Percentiles rank a stretch among this genome's conserved stretches.
Conservation (phyloP, 2,888 invertebrate species). For the Trissolcus japonicus region DNA sequence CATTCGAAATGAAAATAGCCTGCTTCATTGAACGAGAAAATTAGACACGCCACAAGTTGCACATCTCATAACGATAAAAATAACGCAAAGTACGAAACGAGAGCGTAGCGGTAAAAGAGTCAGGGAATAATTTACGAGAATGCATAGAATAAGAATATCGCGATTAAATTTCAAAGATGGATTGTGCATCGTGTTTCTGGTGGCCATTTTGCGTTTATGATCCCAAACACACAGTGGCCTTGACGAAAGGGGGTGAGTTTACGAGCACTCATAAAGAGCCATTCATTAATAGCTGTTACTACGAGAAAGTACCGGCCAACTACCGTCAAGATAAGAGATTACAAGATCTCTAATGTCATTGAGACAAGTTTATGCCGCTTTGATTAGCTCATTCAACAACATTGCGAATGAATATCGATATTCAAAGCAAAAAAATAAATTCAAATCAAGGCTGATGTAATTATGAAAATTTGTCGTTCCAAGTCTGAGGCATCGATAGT, state of each 20-base stretch:
- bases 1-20: too few relatives aligned
- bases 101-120: constrained; percentile 33
- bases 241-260: constrained; percentile 67
- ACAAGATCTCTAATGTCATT: constrained; percentile 59
- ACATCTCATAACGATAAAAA: constrained; percentile 14
- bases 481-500: too few relatives aligned
- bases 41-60: constrained; percentile 12
- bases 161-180: constrained; percentile 55
- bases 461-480: too few relatives aligned
- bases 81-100: constrained; percentile 10
- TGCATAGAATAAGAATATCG: constrained; percentile 51
- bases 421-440: constrained; percentile 43
- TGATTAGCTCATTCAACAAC: constrained; percentile 67
- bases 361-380: constrained; percentile 69
- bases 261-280: constrained; percentile 66
- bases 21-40: too few relatives aligned
- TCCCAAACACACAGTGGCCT: constrained; percentile 38
- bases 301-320: constrained; percentile 54
- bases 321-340: constrained; percentile 58
- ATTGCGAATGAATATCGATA: constrained; percentile 58
- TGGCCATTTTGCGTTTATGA: constrained; percentile 54
- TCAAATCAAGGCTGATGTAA: constrained; percentile 16
- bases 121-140: constrained; percentile 48
- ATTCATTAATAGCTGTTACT: constrained; percentile 68
- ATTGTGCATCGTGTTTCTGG: constrained; percentile 55